Percentiles rank a stretch among this genome's conserved stretches.
phyloP scores from a whole-genome alignment of 1,140 invertebrate species.

The Bombus consobrinus region DNA sequence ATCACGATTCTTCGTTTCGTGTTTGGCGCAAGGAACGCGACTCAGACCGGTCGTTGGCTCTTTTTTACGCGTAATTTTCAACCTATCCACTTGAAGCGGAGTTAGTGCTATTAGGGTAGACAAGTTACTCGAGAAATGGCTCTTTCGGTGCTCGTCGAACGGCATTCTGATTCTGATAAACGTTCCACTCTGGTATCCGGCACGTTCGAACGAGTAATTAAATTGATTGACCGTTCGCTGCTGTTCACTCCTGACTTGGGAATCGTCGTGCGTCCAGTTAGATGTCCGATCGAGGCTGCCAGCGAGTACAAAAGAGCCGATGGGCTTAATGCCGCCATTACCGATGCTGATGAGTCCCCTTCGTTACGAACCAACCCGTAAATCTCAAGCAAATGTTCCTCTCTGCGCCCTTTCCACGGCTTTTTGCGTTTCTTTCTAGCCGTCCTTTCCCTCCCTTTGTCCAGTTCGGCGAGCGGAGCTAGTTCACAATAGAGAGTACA shows the following conservation, averaged over 20 bases:
- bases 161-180: conserved; percentile 29
- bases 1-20: neutral
- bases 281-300: conserved; percentile 8
- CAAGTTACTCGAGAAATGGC: conserved; percentile 57
- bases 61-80: conserved; percentile 36
- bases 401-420: conserved; percentile 16
- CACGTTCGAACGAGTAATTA: conserved; percentile 64
- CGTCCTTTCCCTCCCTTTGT: conserved; percentile 17
- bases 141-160: conserved; percentile 6
- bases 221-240: conserved; percentile 63
- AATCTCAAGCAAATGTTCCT: conserved; percentile 54
- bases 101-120: conserved; percentile 52
- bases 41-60: conserved; percentile 1
- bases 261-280: conserved; percentile 16
- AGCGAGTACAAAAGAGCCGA: conserved; percentile 57
- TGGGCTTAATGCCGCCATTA: conserved; percentile 56
- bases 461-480: neutral
- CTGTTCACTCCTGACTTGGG: neutral
- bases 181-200: conserved; percentile 42
- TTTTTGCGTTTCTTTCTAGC: conserved; percentile 13
- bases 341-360: conserved; percentile 70
- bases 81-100: conserved; percentile 47
- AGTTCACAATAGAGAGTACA: conserved; percentile 57
- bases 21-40: neutral
- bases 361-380: conserved; percentile 68